These are phyloP conservation scores for Danio tinwini DNA, from an alignment of 2,797 vertebrate genomes.

Conservation along the genomic window DNA sequence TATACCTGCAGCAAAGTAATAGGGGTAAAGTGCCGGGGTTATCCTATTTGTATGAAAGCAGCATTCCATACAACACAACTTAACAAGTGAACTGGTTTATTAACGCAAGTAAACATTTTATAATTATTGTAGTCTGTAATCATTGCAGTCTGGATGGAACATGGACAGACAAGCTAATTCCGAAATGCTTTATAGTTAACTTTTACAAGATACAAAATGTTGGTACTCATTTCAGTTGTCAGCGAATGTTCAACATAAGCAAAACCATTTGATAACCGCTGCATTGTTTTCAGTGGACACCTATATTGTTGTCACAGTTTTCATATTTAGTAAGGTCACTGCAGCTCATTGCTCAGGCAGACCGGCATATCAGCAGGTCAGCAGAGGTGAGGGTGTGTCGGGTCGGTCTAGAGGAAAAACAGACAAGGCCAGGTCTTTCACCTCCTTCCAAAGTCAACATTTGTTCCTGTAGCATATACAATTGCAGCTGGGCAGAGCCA, in stretches of 20 bases:
- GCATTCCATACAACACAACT: too few relatives aligned
- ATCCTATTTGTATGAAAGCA: too few relatives aligned
- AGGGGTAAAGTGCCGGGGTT: too few relatives aligned
- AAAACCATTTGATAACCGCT: not conserved
- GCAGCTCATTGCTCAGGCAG: not conserved
- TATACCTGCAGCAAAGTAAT: too few relatives aligned
- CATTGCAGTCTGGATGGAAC: not conserved
- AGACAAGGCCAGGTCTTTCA: constrained; percentile 55
- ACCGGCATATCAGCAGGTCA: constrained; percentile 18
- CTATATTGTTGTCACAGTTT: not conserved
- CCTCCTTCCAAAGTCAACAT: constrained; percentile 57
- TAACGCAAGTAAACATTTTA: too few relatives aligned
- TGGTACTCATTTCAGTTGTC: not conserved
- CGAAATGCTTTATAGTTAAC: not conserved
- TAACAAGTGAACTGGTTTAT: too few relatives aligned
- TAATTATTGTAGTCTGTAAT: too few relatives aligned
- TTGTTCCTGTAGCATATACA: constrained; percentile 44
- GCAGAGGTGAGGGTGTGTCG: constrained; percentile 46
- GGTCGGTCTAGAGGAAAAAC: constrained; percentile 42
- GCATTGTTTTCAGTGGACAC: not conserved
- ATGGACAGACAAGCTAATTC: too few relatives aligned
- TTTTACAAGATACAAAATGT: not conserved
- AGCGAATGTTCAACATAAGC: not conserved
- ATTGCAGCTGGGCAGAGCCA: constrained; percentile 43
- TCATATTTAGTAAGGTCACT: constrained; percentile 1